Base-by-base conservation (phyloP, 2,888 invertebrate genomes). In the Rhagonycha lutea region DNA sequence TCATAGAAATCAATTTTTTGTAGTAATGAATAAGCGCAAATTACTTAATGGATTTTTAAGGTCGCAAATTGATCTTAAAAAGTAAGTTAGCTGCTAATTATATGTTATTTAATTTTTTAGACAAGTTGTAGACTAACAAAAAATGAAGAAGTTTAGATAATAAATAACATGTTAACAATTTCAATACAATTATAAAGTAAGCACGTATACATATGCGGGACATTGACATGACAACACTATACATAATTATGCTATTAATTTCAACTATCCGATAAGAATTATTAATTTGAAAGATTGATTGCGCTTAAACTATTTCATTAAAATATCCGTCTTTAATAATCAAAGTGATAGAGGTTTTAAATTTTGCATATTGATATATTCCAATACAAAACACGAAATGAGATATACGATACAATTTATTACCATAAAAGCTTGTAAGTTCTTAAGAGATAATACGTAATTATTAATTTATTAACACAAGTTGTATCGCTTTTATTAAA, bases 191-290 rank as follows among this genome's bases (percentile, higher is more conserved):
- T 47, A 47, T n/a, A 47, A 47, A 47, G n/a, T 61, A 14, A 72
- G 14, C 72, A 72, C 72, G 72, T 68, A 61, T 68, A 9, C 11
- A n/a, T n/a, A 62, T 47, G 14, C 69, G 75, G 32, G 63, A 23
- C 71, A 60, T 68, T 69, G 71, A 72, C 75, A 75, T 75, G 75
- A 75, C 75, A 72, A 75, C 72, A 75, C 72, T 75, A 78, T 74
- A 61, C 61, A 63, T 71, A 69, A 79, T 79, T 79, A 79, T 74
- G 32, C 71, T 78, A 78, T 79, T 79, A 79, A 76, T 72, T 79
- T 70, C 68, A 76, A 69, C 68, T 69, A 69, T 47, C 2, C 47
- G 47, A 47, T n/a, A 47, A 47, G 47, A 47, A 47, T 47, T 47
- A 47, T 47, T 47, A 47, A 47, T 47, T 47, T 47, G n/a, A n/a